These are phyloP conservation scores for Pangasius macronema DNA, from an alignment of 2,797 vertebrate species.

Conservation along the genomic window DNA sequence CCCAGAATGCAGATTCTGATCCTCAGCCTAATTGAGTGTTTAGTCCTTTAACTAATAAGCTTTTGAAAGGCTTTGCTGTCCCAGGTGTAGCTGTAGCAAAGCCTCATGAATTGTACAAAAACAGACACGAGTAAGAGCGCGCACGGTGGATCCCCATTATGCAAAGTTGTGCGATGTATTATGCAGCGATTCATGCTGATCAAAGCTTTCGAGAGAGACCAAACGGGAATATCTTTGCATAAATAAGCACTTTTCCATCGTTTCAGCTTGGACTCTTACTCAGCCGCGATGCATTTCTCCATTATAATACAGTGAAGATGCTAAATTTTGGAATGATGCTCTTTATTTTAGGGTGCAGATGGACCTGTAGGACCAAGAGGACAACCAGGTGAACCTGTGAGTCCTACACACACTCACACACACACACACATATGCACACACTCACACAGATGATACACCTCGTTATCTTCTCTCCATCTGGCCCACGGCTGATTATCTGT, in stretches of 20 bases:
- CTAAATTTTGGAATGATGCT: conserved; percentile 8
- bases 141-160: conserved; percentile 49
- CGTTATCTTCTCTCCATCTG: conserved; percentile 38
- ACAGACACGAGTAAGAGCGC: conserved; percentile 28
- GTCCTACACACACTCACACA: conserved; percentile 61
- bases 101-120: conserved; percentile 45
- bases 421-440: conserved; percentile 1
- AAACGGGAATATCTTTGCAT: conserved; percentile 57
- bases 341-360: conserved; percentile 77
- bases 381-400: conserved; percentile 90
- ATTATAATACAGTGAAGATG: not conserved
- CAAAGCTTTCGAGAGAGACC: conserved; percentile 48
- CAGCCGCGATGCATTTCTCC: not conserved
- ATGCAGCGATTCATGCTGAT: conserved; percentile 52
- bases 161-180: conserved; percentile 53
- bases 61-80: conserved; percentile 42
- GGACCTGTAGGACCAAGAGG: conserved; percentile 86
- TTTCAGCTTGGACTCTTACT: not conserved
- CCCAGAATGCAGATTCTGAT: not conserved
- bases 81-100: conserved; percentile 39
- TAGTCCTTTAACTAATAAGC: conserved; percentile 50
- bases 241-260: conserved; percentile 38
- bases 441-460: conserved; percentile 25
- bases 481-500: conserved; percentile 66
- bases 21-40: conserved; percentile 33